A percentile compares a stretch with the other conserved stretches of the same genome.
These are phyloP conservation scores for Heliconius sara DNA, from an alignment of 2,888 invertebrate species.

Conservation along the genomic window DNA sequence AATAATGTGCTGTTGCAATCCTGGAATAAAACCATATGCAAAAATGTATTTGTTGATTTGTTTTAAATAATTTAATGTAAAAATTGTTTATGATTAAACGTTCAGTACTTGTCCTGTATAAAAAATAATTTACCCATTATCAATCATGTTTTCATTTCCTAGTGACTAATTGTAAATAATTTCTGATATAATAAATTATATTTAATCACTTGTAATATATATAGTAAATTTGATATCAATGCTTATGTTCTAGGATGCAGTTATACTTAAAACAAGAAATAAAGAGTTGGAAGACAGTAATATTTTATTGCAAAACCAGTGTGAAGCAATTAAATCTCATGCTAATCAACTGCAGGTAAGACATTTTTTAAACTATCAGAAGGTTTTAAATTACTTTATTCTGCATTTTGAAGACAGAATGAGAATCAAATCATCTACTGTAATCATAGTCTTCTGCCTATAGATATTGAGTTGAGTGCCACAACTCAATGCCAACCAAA, in stretches of 20 bases:
- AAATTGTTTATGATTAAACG: neutral
- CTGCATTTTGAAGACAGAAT: neutral
- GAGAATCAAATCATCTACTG: too few species aligned
- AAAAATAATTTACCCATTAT: neutral
- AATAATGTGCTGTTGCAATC: neutral
- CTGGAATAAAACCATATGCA: neutral
- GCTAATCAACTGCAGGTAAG: conserved; percentile 66
- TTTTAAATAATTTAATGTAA: neutral
- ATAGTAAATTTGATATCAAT: neutral
- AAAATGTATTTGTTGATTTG: too few species aligned
- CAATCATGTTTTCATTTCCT: neutral
- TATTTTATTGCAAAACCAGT: conserved; percentile 47
- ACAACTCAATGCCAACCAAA: too few species aligned
- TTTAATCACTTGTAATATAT: too few species aligned
- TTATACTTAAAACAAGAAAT: conserved; percentile 48
- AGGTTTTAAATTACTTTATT: neutral
- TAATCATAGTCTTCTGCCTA: too few species aligned
- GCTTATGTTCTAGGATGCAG: conserved; percentile 57
- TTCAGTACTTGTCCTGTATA: neutral
- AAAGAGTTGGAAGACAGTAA: conserved; percentile 45
- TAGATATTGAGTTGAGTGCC: too few species aligned
- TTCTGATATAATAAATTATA: neutral
- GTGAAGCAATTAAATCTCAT: conserved; percentile 60
- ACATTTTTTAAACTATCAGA: neutral
- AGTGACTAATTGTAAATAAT: neutral